phyloP scores from a whole-genome alignment of 2,113 vertebrate species.

The Hippocampus guttulatus region DNA sequence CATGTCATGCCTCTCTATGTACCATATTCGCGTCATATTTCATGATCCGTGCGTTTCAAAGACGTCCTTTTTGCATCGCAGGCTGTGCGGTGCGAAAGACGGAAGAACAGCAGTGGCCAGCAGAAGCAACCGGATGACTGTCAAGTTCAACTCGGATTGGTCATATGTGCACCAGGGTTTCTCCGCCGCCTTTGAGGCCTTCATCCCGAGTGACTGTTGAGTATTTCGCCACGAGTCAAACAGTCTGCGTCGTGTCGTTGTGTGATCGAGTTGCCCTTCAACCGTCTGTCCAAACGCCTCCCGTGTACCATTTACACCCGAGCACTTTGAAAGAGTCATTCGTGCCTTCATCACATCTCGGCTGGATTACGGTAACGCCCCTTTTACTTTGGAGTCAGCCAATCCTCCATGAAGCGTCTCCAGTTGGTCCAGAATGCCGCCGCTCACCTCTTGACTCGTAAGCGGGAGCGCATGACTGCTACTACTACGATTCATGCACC shows the following conservation, averaged over 20 bases:
- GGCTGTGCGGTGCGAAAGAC: conserved; percentile 76
- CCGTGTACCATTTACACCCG: too few relatives aligned
- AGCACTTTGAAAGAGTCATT: too few relatives aligned
- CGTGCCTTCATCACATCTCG: too few relatives aligned
- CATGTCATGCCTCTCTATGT: not conserved
- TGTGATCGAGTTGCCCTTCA: not conserved
- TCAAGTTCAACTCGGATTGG: conserved; percentile 78
- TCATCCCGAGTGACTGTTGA: conserved; percentile 82
- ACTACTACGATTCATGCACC: too few relatives aligned
- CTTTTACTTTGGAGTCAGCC: too few relatives aligned
- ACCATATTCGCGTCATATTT: not conserved
- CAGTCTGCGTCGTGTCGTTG: not conserved
- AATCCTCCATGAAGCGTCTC: too few relatives aligned
- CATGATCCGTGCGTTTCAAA: not conserved
- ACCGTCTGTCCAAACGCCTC: too few relatives aligned
- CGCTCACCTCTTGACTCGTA: too few relatives aligned
- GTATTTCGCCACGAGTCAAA: not conserved
- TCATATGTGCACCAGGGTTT: conserved; percentile 83
- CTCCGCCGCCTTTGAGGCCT: conserved; percentile 78
- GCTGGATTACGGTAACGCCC: too few relatives aligned
- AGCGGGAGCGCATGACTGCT: too few relatives aligned
- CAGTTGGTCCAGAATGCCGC: too few relatives aligned
- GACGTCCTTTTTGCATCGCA: conserved; percentile 41
- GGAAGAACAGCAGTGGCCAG: conserved; percentile 69
- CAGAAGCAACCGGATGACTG: conserved; percentile 65